These are phyloP conservation scores for Cyanoderma ruficeps DNA, from an alignment of 2,113 vertebrate species.

Conservation along the genomic window DNA sequence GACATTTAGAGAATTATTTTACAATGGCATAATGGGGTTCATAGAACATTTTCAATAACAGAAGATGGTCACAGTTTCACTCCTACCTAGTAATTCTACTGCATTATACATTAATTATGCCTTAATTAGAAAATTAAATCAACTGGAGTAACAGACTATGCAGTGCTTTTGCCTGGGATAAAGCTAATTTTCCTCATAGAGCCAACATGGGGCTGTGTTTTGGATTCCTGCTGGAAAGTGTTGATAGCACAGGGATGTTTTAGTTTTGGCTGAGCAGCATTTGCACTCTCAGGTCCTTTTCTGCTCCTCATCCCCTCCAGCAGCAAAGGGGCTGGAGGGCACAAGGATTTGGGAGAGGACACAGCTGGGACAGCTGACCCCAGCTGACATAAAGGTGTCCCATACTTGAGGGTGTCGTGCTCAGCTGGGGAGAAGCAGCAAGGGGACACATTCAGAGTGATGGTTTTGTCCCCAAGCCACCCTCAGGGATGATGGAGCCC, in stretches of 20 bases:
- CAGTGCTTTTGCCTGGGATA: neutral
- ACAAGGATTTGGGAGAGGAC: neutral
- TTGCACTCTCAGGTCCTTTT: neutral
- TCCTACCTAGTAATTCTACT: neutral
- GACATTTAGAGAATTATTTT: neutral
- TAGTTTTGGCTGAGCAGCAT: neutral
- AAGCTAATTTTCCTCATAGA: neutral
- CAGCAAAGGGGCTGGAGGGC: neutral
- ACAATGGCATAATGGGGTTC: neutral
- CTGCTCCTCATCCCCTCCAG: neutral
- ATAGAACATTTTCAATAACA: neutral
- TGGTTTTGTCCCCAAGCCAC: neutral
- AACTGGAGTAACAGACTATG: neutral
- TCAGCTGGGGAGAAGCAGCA: neutral
- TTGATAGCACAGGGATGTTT: neutral
- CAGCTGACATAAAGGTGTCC: neutral
- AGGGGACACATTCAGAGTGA: neutral
- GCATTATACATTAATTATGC: neutral
- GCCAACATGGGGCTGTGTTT: neutral
- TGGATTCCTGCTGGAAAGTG: neutral
- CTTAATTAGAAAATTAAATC: neutral
- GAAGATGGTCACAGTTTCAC: neutral
- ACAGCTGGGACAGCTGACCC: neutral
- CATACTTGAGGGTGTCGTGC: accelerated
- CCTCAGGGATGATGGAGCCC: neutral